A percentile compares a stretch with the other conserved stretches of the same genome.
These are phyloP conservation scores for Hydrozoanthus tunicans DNA, from an alignment of 64 coral and sea anemone genomes.

Conservation along the genomic window DNA sequence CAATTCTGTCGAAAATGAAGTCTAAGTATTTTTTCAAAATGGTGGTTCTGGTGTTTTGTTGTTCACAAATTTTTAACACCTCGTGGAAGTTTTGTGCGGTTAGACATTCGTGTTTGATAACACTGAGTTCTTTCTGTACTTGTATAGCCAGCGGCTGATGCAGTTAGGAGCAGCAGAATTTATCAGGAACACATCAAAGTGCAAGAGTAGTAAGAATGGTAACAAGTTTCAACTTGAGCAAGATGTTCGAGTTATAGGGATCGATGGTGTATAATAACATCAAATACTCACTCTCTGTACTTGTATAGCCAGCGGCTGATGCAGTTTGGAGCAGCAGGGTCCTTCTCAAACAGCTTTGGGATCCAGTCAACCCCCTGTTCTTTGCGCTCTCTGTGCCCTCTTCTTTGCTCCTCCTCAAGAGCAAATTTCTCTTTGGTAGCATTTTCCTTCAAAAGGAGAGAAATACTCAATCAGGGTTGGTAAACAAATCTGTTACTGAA, in stretches of 20 bases:
- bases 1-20: too few relatives aligned
- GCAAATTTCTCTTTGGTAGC: slow-evolving; percentile 93
- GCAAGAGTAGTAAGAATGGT: too few relatives aligned
- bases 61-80: background rate
- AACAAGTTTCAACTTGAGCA: too few relatives aligned
- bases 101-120: background rate
- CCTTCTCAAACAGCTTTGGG: slow-evolving; percentile 86
- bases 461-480: background rate
- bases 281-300: slow-evolving; percentile 82
- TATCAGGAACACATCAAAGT: slow-evolving; percentile 65
- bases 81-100: too few relatives aligned
- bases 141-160: slow-evolving; percentile 94
- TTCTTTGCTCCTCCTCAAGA: slow-evolving; percentile 87
- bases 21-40: too few relatives aligned
- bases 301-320: slow-evolving; percentile 97
- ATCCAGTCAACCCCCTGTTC: slow-evolving; percentile 86
- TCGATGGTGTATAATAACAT: background rate
- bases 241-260: too few relatives aligned
- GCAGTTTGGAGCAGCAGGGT: slow-evolving; percentile 80
- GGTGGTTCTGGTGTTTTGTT: background rate
- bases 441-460: slow-evolving; percentile 59
- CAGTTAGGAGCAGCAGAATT: slow-evolving; percentile 81
- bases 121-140: slow-evolving; percentile 66
- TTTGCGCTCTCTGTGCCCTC: slow-evolving; percentile 83
- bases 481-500: too few relatives aligned